Base-by-base conservation (phyloP, 2,113 vertebrate genomes). In the Phrynosoma blainvillii region DNA sequence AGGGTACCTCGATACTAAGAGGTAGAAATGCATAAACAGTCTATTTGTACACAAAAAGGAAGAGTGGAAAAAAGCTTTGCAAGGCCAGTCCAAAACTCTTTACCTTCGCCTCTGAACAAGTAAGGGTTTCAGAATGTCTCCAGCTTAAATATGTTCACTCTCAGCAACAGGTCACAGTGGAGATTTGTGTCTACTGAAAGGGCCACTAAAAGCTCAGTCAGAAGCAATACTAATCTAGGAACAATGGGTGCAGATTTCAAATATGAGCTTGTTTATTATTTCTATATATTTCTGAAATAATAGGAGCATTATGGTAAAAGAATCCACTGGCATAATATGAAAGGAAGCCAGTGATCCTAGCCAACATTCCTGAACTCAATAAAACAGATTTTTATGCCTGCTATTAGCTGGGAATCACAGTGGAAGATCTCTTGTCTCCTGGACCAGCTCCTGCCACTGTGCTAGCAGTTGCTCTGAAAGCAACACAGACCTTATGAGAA, bases 241-340 rank as follows among this genome's bases (percentile, higher is more conserved):
- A 86, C 32, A 74, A 66, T 68, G 84, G 75, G 84, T 52, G 23
- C 16, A 23, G 84, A 68, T 76, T 59, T 78, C 62, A 23, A 78
- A 78, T 78, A 27, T 68, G 59, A 76, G 14, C 78, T 73, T 80
- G 80, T 76, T 89, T 77, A 5, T n/a, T 71, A 68, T 84, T 77
- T 62, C 85, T 92, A 86, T 1, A 40, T 30, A 65, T 79, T 56
- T 82, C 85, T 90, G 42, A 88, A 91, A 85, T 42, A 84, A 84
- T 14, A 85, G 6, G 20, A 89, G 84, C 47, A 18, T 65, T 81
- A 7, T 87, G 42, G 32, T 90, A 2, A 14, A 89, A 66, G 2
- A 93, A 85, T 12, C 27, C 12, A 83, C 18, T 23, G 86, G 36
- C 56, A 82, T 1, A 73, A 62, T 30, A 76, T 89, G 30, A 81